Conservation (phyloP, 2,888 invertebrate genomes). For the Apeira syringaria region DNA sequence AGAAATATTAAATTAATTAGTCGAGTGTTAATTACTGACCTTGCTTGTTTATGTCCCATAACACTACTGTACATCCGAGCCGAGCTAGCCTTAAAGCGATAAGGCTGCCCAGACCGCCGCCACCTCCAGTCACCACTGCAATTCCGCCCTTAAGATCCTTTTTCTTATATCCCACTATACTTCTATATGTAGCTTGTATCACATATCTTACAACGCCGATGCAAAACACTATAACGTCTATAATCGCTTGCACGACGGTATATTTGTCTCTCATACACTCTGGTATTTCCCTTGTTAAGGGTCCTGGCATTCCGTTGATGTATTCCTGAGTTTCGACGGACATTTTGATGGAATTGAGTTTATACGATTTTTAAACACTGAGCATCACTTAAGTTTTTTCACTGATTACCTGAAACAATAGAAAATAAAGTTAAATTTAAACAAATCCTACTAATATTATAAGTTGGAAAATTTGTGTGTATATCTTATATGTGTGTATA, state of each 20-base stretch:
- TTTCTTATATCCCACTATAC: slow-evolving; percentile 84
- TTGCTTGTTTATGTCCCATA: slow-evolving; percentile 95
- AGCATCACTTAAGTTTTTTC: slow-evolving; percentile 44
- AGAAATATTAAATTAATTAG: slow-evolving; percentile 1
- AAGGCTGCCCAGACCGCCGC: slow-evolving; percentile 92
- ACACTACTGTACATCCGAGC: slow-evolving; percentile 90
- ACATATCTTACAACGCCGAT: slow-evolving; percentile 73
- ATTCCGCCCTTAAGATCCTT: slow-evolving; percentile 90
- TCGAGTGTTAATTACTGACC: slow-evolving; percentile 79
- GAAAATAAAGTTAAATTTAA: not conserved
- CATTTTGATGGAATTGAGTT: slow-evolving; percentile 52
- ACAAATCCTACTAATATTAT: too few species aligned
- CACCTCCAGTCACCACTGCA: slow-evolving; percentile 95
- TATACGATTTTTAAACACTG: slow-evolving; percentile 35
- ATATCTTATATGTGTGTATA: too few species aligned
- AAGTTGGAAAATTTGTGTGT: too few species aligned
- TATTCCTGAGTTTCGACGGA: slow-evolving; percentile 69
- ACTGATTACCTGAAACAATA: slow-evolving; percentile 42
- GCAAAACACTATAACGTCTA: slow-evolving; percentile 83
- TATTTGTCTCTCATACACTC: slow-evolving; percentile 77
- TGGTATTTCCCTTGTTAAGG: slow-evolving; percentile 73
- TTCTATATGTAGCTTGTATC: slow-evolving; percentile 83
- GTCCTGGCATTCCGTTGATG: slow-evolving; percentile 70
- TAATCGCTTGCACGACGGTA: slow-evolving; percentile 77
- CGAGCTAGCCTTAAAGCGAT: slow-evolving; percentile 89